Conservation (phyloP, 2,113 vertebrate species). For the Fregata magnificens region DNA sequence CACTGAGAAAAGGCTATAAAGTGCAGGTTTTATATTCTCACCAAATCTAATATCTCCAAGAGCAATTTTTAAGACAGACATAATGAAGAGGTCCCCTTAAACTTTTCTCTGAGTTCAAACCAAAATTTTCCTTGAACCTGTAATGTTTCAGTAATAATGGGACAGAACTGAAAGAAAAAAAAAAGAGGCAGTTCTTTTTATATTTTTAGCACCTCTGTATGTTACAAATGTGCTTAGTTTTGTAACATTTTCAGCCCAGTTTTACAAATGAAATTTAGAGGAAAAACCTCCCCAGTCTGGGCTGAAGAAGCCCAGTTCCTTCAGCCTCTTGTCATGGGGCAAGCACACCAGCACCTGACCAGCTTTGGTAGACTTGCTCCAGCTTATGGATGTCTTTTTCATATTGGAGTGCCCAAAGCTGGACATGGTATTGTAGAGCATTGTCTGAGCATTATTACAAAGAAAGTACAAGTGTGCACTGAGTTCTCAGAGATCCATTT, state of each 20-base stretch:
- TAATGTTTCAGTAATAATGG: not conserved
- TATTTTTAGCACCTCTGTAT: not conserved
- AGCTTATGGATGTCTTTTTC: not conserved
- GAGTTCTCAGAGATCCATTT: not conserved
- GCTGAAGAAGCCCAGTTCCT: not conserved
- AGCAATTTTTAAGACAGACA: not conserved
- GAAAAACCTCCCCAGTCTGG: rapidly evolving
- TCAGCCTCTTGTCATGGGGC: not conserved
- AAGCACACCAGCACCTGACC: not conserved
- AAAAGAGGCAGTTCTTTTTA: rapidly evolving
- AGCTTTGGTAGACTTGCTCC: not conserved
- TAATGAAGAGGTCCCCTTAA: not conserved
- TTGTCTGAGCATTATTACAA: not conserved
- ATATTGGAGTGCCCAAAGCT: not conserved
- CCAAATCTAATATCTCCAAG: not conserved
- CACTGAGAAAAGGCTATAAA: not conserved
- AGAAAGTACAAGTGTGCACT: not conserved
- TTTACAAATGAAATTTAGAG: not conserved
- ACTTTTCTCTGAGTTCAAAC: not conserved
- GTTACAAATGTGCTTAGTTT: not conserved
- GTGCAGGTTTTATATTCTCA: not conserved
- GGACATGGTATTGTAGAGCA: too few relatives aligned
- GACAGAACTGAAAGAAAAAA: not conserved
- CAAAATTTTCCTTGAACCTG: not conserved
- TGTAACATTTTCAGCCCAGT: not conserved